These are phyloP conservation scores for Tragelaphus buxtoni DNA, from an alignment of 2,113 vertebrate species.

Conservation along the genomic window DNA sequence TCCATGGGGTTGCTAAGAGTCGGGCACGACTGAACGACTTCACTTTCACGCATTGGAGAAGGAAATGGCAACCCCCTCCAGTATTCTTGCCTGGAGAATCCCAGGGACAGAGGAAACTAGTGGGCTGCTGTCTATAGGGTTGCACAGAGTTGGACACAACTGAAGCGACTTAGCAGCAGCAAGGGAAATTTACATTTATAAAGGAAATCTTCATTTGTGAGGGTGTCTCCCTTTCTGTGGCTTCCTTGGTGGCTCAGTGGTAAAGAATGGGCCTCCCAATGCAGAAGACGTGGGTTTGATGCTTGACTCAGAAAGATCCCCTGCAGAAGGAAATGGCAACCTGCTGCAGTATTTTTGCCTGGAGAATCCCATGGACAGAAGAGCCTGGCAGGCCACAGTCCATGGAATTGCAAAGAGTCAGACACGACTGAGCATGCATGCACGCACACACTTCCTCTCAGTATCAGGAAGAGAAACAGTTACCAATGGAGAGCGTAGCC, in stretches of 20 bases:
- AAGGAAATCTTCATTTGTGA: background rate
- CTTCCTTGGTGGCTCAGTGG: background rate
- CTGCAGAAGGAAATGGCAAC: background rate
- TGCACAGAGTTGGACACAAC: too few relatives aligned
- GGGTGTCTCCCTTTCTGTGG: background rate
- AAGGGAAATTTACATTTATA: background rate
- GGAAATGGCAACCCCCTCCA: too few relatives aligned
- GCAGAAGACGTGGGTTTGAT: background rate
- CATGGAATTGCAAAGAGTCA: background rate
- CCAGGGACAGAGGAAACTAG: too few relatives aligned
- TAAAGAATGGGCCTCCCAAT: background rate
- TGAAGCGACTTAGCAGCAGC: too few relatives aligned
- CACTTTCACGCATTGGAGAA: too few relatives aligned
- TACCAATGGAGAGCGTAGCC: background rate
- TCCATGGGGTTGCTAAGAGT: too few relatives aligned
- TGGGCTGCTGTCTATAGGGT: too few relatives aligned
- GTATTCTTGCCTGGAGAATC: too few relatives aligned
- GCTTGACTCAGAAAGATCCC: background rate
- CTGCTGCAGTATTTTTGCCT: background rate
- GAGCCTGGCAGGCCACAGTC: background rate
- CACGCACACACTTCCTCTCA: background rate
- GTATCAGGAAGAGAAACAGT: background rate
- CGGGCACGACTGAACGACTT: too few relatives aligned
- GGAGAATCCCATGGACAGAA: background rate
- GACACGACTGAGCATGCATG: background rate